phyloP scores from a whole-genome alignment of 2,113 vertebrate genomes.

The Eulacestoma nigropectus region DNA sequence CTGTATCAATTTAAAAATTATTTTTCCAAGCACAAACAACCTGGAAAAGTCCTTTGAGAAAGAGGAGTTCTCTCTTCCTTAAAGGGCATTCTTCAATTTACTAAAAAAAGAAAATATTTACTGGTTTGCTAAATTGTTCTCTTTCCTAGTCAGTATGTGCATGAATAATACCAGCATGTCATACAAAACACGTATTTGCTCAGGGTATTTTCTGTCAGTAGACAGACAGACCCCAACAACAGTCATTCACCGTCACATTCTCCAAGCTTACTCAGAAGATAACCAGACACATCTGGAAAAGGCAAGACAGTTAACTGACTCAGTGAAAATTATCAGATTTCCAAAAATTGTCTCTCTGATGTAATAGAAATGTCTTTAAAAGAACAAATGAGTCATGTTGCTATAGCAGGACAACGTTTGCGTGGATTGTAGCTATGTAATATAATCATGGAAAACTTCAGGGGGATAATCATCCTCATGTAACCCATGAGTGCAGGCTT shows the following conservation, averaged over 20 bases:
- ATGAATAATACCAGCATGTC: not conserved
- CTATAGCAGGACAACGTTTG: slow-evolving; percentile 12
- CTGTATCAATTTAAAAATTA: not conserved
- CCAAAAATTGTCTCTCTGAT: slow-evolving; percentile 3
- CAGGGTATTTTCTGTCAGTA: not conserved
- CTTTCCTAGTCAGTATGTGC: not conserved
- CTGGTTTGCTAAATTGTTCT: not conserved
- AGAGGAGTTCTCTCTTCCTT: not conserved
- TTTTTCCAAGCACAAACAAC: not conserved
- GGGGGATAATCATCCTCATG: not conserved
- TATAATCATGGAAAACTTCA: not conserved
- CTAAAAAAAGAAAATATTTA: not conserved
- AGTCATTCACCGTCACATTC: not conserved
- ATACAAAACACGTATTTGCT: not conserved
- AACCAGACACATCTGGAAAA: not conserved
- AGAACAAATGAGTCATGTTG: slow-evolving; percentile 55
- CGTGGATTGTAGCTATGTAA: not conserved
- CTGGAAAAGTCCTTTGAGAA: not conserved
- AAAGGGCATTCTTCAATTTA: not conserved
- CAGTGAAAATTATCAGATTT: slow-evolving; percentile 16
- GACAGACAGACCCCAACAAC: not conserved
- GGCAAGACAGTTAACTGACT: slow-evolving; percentile 6
- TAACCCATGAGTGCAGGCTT: not conserved
- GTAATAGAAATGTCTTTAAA: not conserved
- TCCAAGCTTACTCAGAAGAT: slow-evolving; percentile 18